These are phyloP conservation scores for Sthenelais limicola DNA, from an alignment of 2,888 invertebrate species.

Conservation along the genomic window DNA sequence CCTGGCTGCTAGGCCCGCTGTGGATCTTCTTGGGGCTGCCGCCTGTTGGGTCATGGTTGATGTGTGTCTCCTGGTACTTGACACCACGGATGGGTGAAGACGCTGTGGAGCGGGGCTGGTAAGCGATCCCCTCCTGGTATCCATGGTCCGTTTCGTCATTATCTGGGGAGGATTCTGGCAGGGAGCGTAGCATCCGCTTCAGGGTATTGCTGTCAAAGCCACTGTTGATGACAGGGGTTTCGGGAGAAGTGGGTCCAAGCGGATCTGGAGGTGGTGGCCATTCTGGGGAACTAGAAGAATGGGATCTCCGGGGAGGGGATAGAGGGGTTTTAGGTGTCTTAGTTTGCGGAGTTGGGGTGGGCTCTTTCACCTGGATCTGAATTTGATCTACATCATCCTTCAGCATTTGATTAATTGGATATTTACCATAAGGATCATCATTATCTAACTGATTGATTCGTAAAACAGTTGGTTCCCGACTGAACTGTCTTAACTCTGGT, in stretches of 20 bases:
- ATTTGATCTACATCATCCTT: conserved; percentile 7
- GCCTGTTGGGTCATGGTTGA: conserved; percentile 20
- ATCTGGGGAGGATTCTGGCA: conserved; percentile 76
- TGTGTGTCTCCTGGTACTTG: conserved; percentile 23
- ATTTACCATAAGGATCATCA: conserved; percentile 24
- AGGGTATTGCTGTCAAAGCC: conserved; percentile 86
- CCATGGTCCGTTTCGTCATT: conserved; percentile 10
- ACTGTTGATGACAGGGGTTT: conserved; percentile 64
- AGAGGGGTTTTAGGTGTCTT: conserved; percentile 26
- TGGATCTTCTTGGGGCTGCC: conserved; percentile 10
- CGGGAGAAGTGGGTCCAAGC: conserved; percentile 38
- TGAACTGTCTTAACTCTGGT: conserved; percentile 52
- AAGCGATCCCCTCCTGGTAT: neutral
- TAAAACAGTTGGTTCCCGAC: conserved; percentile 51
- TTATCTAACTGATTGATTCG: conserved; percentile 29
- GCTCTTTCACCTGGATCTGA: conserved; percentile 25
- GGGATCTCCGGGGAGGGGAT: conserved; percentile 43
- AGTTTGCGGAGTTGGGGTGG: conserved; percentile 2
- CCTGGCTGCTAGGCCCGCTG: conserved; percentile 34
- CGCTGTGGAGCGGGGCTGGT: conserved; percentile 12
- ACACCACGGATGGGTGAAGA: conserved; percentile 15
- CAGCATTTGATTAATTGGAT: conserved; percentile 34
- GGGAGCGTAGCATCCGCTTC: conserved; percentile 94
- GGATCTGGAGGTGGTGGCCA: conserved; percentile 67
- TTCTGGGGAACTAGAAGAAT: conserved; percentile 72